A percentile compares a stretch with the other conserved stretches of the same genome.
phyloP scores from a whole-genome alignment of 2,797 vertebrate species.

The Taenioides sp. region DNA sequence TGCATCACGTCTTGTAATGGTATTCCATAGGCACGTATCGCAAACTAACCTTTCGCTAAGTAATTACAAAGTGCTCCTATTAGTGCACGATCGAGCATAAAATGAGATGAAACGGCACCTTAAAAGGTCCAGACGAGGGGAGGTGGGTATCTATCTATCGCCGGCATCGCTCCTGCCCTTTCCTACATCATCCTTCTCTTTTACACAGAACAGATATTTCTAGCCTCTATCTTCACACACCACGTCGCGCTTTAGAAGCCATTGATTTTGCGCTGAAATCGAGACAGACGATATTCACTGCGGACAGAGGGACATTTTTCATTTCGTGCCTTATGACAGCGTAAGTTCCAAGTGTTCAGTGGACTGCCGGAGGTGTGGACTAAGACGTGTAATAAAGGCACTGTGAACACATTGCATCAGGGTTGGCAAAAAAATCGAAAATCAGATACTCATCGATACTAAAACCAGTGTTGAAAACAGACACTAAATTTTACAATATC shows the following conservation, averaged over 20 bases:
- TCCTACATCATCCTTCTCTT: conserved; percentile 40
- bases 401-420: conserved; percentile 22
- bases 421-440: too few species aligned
- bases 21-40: conserved; percentile 9
- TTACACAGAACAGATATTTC: conserved; percentile 17
- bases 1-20: conserved; percentile 6
- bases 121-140: conserved; percentile 13
- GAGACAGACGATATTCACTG: conserved; percentile 55
- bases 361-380: conserved; percentile 14
- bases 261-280: conserved; percentile 68
- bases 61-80: conserved; percentile 34
- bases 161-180: conserved; percentile 30
- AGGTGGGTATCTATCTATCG: conserved; percentile 27
- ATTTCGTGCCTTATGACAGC: conserved; percentile 31
- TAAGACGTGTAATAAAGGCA: conserved; percentile 35
- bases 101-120: conserved; percentile 29
- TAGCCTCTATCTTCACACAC: conserved; percentile 7
- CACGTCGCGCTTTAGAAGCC: conserved; percentile 28
- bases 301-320: conserved; percentile 44
- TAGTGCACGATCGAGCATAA: conserved; percentile 35
- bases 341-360: conserved; percentile 38
- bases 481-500: too few species aligned
- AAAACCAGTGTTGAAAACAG: too few species aligned
- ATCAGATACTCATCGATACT: too few species aligned
- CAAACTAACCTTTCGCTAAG: conserved; percentile 26